Base-by-base conservation (phyloP, 2,113 vertebrate species). In the Ctenomys sociabilis region DNA sequence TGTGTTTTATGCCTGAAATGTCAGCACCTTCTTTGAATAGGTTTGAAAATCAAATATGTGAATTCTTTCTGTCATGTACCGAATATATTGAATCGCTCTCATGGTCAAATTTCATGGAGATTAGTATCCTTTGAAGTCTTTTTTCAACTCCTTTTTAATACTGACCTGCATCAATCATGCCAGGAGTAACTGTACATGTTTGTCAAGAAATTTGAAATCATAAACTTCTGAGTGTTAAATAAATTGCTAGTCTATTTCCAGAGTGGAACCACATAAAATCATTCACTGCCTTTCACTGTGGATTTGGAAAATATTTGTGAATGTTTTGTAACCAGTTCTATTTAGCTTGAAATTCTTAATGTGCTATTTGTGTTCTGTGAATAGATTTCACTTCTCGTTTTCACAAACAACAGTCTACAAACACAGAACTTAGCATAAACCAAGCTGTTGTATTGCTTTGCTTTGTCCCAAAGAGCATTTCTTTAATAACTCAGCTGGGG, bases 401-500 rank as follows among this genome's bases (percentile, higher is more conserved):
- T 95, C 83, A 95, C n/a, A 97, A 88, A 96, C 85, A 5, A 52
- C 88, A 92, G 1, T 92, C 84, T 32, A 93, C 10, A 13, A 87
- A 66, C 32, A 90, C 95, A 97, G 64, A 32, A 85, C 0, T 81
- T 32, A 24, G 24, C 37, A 95, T 94, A 95, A 93, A 80, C 3
- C 91, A 92, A 81, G 0, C 28, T 72, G 75, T 87, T 95, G 7
- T 91, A 96, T 93, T 93, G 87, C 4, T 88, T 88, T 96, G 2
- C 87, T 97, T 96, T 95, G 93, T 77, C 57, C 73, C 85, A 96
- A 88, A 93, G 85, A 94, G 35, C 97, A 93, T 83, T 40, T 35
- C 83, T 98, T 98, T 98, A 98, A 96, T 98, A 98, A 97, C 95
- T 97, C 97, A 97, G 91, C 63, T 97, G 88, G 52, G 90, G 75